These are phyloP conservation scores for Panopea generosa DNA, from an alignment of 2,888 invertebrate genomes.

Conservation along the genomic window DNA sequence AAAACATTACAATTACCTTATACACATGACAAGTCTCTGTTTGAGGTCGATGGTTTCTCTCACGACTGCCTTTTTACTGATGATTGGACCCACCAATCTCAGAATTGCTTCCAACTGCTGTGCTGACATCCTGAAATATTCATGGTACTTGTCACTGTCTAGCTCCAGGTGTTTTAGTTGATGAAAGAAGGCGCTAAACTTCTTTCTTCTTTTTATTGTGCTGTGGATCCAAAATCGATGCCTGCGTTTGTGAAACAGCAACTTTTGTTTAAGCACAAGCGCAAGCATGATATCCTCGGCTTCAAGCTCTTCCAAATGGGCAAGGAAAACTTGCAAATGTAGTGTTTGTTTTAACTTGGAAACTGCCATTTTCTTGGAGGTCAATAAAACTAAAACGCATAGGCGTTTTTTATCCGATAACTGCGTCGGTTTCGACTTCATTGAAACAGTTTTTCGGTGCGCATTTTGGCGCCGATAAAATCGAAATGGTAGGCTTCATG, in stretches of 20 bases:
- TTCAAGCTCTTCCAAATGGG: constrained; percentile 1
- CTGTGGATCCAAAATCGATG: not conserved
- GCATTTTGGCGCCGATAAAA: constrained; percentile 1
- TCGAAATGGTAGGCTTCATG: constrained; percentile 1
- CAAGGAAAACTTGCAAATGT: no score
- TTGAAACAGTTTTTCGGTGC: constrained; percentile 6
- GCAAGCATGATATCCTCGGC: no score
- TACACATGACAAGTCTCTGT: no score
- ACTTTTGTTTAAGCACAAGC: no score
- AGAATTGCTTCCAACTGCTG: no score
- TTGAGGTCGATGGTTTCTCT: no score
- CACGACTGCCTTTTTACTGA: not conserved
- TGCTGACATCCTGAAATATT: constrained; percentile 9
- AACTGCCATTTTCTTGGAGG: no score
- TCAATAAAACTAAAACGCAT: no score
- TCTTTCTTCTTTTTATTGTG: no score
- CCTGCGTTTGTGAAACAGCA: not conserved
- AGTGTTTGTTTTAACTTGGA: no score
- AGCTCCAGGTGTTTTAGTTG: not conserved
- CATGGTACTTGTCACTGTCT: constrained; percentile 11
- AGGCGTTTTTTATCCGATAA: not conserved
- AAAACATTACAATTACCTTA: no score
- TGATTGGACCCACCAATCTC: not conserved
- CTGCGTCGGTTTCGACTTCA: constrained; percentile 8
- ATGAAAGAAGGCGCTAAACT: not conserved